Evolutionary conservation across 1,140 invertebrate genomes (phyloP).

Genomic region (Hyphantria cunea): DNA sequence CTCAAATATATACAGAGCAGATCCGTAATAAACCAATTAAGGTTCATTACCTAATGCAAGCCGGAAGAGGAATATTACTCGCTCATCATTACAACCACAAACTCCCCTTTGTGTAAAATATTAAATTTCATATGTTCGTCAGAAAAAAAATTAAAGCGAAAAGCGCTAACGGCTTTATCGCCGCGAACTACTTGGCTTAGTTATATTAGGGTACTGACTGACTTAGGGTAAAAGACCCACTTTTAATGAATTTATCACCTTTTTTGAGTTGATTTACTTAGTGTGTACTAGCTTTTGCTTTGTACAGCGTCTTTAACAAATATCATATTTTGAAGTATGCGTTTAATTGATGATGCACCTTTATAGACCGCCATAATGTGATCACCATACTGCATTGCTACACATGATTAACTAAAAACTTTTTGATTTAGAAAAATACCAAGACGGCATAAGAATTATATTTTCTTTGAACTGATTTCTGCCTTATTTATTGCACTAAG

Average conservation of each 20-base stretch:
- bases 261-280: background rate
- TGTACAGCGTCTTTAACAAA: no score
- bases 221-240: no score
- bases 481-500: background rate
- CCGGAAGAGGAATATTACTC: constrained; percentile 73
- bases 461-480: no score
- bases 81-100: constrained; percentile 71
- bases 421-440: no score
- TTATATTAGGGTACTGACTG: constrained; percentile 32
- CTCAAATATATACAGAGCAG: constrained; percentile 45
- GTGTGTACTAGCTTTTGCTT: background rate
- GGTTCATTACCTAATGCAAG: constrained; percentile 70
- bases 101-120: constrained; percentile 63
- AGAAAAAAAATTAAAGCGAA: constrained; percentile 47
- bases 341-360: no score
- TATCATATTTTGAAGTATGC: no score
- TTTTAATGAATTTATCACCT: no score
- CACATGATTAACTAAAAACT: no score
- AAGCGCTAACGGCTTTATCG: constrained; percentile 55
- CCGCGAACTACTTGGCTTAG: constrained; percentile 37
- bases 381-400: no score
- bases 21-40: constrained; percentile 74
- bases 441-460: no score
- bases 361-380: no score
- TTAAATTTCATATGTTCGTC: constrained; percentile 59